Base-by-base conservation (phyloP, 2,888 invertebrate species). In the Orchestes rusci region DNA sequence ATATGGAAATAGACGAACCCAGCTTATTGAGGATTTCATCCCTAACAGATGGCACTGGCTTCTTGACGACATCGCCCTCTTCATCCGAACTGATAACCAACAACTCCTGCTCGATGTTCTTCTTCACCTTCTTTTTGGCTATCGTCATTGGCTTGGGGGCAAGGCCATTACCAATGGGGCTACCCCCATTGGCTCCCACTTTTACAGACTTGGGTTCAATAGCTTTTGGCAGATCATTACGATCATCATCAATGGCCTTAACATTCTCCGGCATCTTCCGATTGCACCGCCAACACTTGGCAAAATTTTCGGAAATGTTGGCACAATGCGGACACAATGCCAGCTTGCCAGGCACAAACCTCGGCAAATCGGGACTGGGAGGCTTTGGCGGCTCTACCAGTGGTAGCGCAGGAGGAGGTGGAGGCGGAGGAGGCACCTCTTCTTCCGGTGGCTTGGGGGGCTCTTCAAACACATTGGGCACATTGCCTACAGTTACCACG, bases 271-370 rank as follows among this genome's bases (percentile, higher is more conserved):
- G 77, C 56, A 86, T 76, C 60, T 80, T 77, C 58, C 80, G 72
- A 62, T 76, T 79, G 70, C 86, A 86, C 51, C 56, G 66, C 67
- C 83, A 79, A 69, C 92, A 92, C 49, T 77, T 78, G 56, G 79
- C 82, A 64, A 15, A 86, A 66, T 89, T 83, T 56, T 76, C 74
- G 39, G 88, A 87, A 33, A 81, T 75, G 60, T 82, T 80, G 13
- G 91, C 91, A 65, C 92, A 92, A 53, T 76, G 74, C 51, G 78
- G 77, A 67, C 92, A 92, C 2, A 91, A 75, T 4, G 87, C 87
- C 53, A 83, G 69, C 71, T 78, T 81, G 38, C 87, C 87, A 27
- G 80, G 77, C 19, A 84, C 73, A 51, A 73, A 74, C 55, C 79
- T 78, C 3, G 82, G 77, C 2, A 79, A 75, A 32, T 71, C 53